Conservation (phyloP, 2,113 vertebrate genomes). For the cat (Felis catus) region DNA sequence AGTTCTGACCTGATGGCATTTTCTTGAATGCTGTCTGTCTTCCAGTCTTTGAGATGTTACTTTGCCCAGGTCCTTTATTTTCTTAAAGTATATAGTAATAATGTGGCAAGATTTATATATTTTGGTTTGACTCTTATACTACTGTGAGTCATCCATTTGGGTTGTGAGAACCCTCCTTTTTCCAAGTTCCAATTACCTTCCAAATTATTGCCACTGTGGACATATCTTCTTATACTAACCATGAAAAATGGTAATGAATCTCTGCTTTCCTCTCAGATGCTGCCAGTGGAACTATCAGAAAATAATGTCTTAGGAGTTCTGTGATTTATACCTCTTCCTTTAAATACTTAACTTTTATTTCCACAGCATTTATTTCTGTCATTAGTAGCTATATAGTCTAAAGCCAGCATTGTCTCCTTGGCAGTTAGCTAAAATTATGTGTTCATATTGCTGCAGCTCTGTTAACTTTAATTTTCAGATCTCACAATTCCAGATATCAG, state of each 20-base stretch:
- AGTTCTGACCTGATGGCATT: not conserved
- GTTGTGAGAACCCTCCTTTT: not conserved
- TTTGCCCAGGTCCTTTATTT: not conserved
- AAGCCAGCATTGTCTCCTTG: not conserved
- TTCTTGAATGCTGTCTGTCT: not conserved
- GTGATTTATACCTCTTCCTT: not conserved
- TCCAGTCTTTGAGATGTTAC: not conserved
- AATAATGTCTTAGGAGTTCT: slow-evolving; percentile 1
- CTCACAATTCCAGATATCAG: not conserved
- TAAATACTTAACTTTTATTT: slow-evolving; percentile 3
- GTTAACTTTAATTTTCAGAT: not conserved
- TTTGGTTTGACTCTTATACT: not conserved
- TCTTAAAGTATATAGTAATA: not conserved
- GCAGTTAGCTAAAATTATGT: not conserved
- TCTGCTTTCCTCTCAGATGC: slow-evolving; percentile 9
- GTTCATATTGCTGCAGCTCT: not conserved
- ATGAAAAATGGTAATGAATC: not conserved
- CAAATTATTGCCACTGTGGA: not conserved
- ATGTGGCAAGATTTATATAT: not conserved
- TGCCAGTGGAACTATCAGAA: not conserved
- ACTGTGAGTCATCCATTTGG: not conserved
- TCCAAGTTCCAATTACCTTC: not conserved
- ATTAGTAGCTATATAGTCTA: not conserved
- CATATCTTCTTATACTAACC: not conserved
- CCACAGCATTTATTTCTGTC: not conserved